phyloP scores from a whole-genome alignment of 2,888 invertebrate genomes.

The Drosophila algonquin region DNA sequence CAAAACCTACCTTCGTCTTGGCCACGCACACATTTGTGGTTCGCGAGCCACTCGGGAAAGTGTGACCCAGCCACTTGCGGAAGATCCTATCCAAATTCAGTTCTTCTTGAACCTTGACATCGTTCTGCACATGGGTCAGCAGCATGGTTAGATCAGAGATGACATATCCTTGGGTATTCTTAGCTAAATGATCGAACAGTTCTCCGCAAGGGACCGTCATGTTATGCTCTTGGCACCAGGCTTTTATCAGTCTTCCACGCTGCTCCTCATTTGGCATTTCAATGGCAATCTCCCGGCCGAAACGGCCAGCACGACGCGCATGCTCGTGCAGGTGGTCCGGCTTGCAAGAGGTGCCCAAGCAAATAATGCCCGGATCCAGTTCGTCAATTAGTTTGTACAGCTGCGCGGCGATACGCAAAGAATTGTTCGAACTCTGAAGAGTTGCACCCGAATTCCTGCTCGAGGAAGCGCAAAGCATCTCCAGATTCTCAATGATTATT shows the following conservation, averaged over 20 bases:
- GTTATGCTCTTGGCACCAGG: constrained; percentile 60
- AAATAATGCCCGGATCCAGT: constrained; percentile 82
- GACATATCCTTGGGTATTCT: constrained; percentile 86
- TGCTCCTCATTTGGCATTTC: constrained; percentile 84
- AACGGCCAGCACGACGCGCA: constrained; percentile 85
- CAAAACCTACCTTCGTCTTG: constrained; percentile 83
- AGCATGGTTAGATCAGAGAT: constrained; percentile 85
- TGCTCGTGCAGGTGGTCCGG: constrained; percentile 84
- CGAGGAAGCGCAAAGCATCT: constrained; percentile 84
- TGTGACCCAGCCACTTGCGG: constrained; percentile 37
- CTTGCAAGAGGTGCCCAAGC: constrained; percentile 85
- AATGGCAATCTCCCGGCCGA: constrained; percentile 85
- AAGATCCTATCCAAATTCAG: constrained; percentile 37
- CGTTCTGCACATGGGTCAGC: constrained; percentile 81
- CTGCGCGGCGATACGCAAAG: constrained; percentile 84
- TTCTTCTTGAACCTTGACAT: constrained; percentile 39
- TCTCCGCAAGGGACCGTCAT: constrained; percentile 19
- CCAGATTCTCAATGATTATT: constrained; percentile 84
- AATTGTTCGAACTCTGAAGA: constrained; percentile 75
- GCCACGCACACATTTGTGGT: constrained; percentile 84
- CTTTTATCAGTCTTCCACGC: constrained; percentile 83
- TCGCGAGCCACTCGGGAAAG: constrained; percentile 83
- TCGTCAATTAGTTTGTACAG: constrained; percentile 85
- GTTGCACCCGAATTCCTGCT: constrained; percentile 26
- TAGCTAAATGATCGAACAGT: constrained; percentile 81